Conservation (phyloP, 2,797 vertebrate genomes). For the Bovichtus variegatus region DNA sequence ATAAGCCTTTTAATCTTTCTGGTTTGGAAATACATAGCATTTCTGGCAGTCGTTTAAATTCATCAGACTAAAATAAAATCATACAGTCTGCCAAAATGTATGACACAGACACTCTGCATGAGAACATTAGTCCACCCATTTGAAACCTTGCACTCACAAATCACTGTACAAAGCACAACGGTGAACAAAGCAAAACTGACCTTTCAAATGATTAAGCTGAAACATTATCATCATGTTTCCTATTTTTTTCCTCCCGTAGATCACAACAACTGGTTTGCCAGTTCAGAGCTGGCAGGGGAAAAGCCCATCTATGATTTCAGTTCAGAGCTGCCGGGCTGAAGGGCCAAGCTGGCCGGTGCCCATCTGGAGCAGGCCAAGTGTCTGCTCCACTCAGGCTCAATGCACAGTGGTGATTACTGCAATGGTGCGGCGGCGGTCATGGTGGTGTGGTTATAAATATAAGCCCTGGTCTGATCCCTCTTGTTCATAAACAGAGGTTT, state of each 20-base stretch:
- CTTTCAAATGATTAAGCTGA: conserved; percentile 83
- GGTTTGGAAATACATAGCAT: conserved; percentile 64
- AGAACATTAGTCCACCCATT: conserved; percentile 76
- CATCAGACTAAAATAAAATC: conserved; percentile 69
- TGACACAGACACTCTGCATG: conserved; percentile 63
- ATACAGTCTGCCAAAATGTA: conserved; percentile 69
- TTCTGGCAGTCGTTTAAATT: conserved; percentile 66
- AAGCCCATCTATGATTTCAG: conserved; percentile 87
- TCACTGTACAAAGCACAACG: conserved; percentile 74
- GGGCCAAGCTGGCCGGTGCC: conserved; percentile 88
- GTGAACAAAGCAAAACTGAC: conserved; percentile 80
- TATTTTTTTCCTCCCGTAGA: conserved; percentile 78
- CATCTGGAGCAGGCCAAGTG: conserved; percentile 87
- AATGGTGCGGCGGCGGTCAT: conserved; percentile 86
- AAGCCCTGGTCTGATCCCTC: conserved; percentile 86
- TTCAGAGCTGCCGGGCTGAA: conserved; percentile 73
- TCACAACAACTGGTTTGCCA: conserved; percentile 87
- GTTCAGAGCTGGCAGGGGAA: conserved; percentile 85
- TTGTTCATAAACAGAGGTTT: conserved; percentile 86
- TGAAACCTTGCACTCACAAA: conserved; percentile 74
- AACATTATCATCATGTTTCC: conserved; percentile 81
- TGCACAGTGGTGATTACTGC: conserved; percentile 88
- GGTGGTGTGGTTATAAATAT: conserved; percentile 92
- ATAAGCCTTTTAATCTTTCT: conserved; percentile 64
- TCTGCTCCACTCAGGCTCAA: conserved; percentile 87